Percentiles rank a stretch among this genome's conserved stretches.
Conservation (phyloP, 2,113 vertebrate genomes). For the Henicopernis longicauda region DNA sequence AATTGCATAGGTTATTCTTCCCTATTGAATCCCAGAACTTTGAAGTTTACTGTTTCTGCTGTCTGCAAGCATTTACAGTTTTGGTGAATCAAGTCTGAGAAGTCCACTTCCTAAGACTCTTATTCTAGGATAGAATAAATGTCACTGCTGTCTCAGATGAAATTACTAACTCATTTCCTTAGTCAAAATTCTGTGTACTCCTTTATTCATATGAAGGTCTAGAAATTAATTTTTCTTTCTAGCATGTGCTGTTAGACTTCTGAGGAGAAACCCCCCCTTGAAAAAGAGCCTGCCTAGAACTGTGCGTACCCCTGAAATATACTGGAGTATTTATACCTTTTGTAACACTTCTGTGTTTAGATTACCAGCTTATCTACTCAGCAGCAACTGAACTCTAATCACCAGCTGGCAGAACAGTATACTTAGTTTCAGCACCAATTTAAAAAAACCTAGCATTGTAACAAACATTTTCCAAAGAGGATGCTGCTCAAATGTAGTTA, state of each 20-base stretch:
- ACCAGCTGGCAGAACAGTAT: background rate
- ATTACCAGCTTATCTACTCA: background rate
- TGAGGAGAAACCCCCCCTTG: background rate
- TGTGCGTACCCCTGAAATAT: background rate
- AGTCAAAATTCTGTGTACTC: background rate
- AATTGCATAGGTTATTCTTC: background rate
- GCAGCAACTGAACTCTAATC: fast-evolving
- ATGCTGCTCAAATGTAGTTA: background rate
- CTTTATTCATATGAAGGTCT: background rate
- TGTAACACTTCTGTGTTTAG: background rate
- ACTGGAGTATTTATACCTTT: background rate
- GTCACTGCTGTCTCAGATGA: background rate
- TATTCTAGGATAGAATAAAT: background rate
- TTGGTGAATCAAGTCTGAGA: background rate
- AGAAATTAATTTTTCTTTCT: background rate
- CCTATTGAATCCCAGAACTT: background rate
- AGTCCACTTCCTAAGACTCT: background rate
- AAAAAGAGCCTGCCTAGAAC: background rate
- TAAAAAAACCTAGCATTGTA: fast-evolving
- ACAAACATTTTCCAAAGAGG: background rate
- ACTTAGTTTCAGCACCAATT: background rate
- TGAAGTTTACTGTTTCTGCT: background rate
- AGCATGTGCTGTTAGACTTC: background rate
- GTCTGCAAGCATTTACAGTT: background rate
- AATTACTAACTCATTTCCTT: background rate